phyloP scores from a whole-genome alignment of 1,140 invertebrate species.

The Nomia melanderi region DNA sequence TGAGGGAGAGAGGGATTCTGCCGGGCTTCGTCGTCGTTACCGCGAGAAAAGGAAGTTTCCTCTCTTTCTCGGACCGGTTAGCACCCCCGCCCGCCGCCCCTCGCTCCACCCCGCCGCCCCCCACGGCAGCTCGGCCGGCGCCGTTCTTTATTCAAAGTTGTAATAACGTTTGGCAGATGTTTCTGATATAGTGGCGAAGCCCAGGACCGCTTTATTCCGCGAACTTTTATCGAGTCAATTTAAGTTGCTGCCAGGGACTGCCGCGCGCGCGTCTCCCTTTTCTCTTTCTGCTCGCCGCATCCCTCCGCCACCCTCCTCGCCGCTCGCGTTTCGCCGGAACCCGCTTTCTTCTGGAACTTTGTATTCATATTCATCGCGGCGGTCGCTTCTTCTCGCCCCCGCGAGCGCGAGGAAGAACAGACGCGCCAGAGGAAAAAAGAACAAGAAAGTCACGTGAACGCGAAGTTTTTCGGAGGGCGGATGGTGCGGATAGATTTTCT shows the following conservation, averaged over 20 bases:
- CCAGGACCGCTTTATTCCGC: constrained; percentile 75
- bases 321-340: neutral
- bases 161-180: constrained; percentile 82
- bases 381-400: constrained; percentile 14
- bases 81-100: constrained; percentile 8
- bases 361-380: constrained; percentile 56
- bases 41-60: constrained; percentile 54
- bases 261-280: constrained; percentile 38
- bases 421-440: neutral
- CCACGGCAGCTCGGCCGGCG: constrained; percentile 20
- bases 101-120: constrained; percentile 13
- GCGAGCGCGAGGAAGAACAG: neutral
- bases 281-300: constrained; percentile 49
- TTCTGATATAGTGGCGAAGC: constrained; percentile 78
- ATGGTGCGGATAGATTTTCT: constrained; percentile 40
- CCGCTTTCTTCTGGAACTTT: constrained; percentile 51
- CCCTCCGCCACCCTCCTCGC: neutral
- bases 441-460: neutral
- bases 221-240: constrained; percentile 82
- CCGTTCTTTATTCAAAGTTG: constrained; percentile 81
- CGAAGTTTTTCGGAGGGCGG: constrained; percentile 21
- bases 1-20: constrained; percentile 7
- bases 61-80: constrained; percentile 39
- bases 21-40: constrained; percentile 25
- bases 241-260: constrained; percentile 77